Percentiles rank a stretch among this genome's conserved stretches.
These are phyloP conservation scores for Sphenopsis melanotis DNA, from an alignment of 2,797 vertebrate species.

Conservation along the genomic window DNA sequence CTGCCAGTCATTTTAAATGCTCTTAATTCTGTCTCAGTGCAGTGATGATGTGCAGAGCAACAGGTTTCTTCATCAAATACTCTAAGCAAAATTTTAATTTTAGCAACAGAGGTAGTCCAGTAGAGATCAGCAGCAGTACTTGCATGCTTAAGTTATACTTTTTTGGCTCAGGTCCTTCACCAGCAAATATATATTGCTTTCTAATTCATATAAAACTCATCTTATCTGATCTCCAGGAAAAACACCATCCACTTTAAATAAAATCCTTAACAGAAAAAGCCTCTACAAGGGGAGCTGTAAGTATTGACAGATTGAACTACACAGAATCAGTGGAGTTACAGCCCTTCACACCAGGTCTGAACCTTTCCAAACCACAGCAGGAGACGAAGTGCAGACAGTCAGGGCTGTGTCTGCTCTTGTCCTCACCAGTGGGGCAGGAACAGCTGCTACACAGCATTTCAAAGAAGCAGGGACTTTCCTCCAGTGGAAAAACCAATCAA, in stretches of 20 bases:
- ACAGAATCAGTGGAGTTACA: background rate
- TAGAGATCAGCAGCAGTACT: background rate
- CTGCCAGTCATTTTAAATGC: background rate
- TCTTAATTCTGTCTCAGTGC: background rate
- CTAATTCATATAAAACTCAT: background rate
- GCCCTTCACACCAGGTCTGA: background rate
- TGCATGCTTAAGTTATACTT: background rate
- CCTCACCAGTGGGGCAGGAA: background rate
- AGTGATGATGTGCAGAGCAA: background rate
- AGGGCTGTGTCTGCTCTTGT: background rate
- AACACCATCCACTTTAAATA: background rate
- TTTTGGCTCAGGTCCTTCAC: background rate
- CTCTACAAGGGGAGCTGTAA: background rate
- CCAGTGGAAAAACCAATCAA: background rate
- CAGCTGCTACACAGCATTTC: background rate
- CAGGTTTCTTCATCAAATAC: background rate
- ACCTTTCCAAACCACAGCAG: background rate
- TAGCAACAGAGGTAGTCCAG: background rate
- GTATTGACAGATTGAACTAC: background rate
- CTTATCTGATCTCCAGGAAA: background rate
- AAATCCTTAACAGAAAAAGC: background rate
- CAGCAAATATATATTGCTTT: background rate
- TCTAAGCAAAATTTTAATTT: background rate
- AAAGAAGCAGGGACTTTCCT: background rate
- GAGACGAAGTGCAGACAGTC: background rate